Evolutionary conservation across 1,140 invertebrate genomes (phyloP).

Genomic region (Tribolium castaneum): DNA sequence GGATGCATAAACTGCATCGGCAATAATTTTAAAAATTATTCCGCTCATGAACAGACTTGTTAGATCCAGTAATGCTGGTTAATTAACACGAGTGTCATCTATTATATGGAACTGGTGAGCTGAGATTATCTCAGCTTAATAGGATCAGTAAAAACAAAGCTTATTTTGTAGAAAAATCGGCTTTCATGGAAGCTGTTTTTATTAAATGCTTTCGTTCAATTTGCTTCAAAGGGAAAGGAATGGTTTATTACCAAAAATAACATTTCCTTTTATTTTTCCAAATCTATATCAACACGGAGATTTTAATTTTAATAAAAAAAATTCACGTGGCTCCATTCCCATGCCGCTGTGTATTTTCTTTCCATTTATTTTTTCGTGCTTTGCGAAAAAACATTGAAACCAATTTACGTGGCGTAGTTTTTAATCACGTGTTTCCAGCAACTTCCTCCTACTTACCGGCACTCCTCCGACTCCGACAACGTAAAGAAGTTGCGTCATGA

Average conservation of each 20-base stretch:
- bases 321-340: background rate
- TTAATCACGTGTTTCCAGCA: background rate
- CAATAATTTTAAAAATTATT: background rate
- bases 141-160: background rate
- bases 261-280: no score
- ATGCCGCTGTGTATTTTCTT: background rate
- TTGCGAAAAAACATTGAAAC: background rate
- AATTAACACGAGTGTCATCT: background rate
- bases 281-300: no score
- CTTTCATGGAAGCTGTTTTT: background rate
- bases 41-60: background rate
- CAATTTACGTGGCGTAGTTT: background rate
- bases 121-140: background rate
- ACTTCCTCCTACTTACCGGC: slow-evolving; percentile 66
- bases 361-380: background rate
- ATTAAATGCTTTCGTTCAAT: background rate
- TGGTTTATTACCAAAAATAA: no score
- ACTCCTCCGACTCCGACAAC: slow-evolving; percentile 77
- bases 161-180: background rate
- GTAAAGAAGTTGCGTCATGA: slow-evolving; percentile 77
- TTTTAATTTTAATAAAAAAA: no score
- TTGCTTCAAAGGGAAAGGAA: no score
- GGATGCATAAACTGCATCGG: no score
- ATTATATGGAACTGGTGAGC: background rate
- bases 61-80: background rate